Base-by-base conservation (phyloP, 2,888 invertebrate genomes). In the Drosophila rellima region DNA sequence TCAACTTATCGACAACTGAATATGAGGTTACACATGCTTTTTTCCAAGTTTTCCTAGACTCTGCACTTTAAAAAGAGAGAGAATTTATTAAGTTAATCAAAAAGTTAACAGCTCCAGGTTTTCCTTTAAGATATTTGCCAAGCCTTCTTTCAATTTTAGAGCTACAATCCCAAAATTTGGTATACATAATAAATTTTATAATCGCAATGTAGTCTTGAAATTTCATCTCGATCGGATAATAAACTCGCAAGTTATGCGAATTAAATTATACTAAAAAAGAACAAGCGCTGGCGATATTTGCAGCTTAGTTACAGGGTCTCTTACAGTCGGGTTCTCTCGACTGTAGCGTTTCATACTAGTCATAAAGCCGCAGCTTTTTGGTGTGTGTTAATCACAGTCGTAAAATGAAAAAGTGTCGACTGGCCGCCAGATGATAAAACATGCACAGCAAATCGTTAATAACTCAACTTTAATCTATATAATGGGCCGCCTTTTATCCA, bases 401-500 rank as follows among this genome's bases (percentile, higher is more conserved):
- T 82, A 86, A 72, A 74, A 52, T 47, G 63, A 29, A 56, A 42
- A 63, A 55, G 26, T 64, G 57, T 59, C 52, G 45, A 29, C 48
- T 50, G 51, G 23, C 37, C 45, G 56, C 26, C 45, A 15, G 69
- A 54, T 60, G 79, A 84, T 81, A 78, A 68, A 60, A 67, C 61
- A 33, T 39, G 47, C 8, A 20, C 40, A 52, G 55, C 62, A 81
- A 82, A 87, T 83, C 88, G 86, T 37, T 71, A 48, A 80, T 73
- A 73, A 71, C 64, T 59, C 67, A 63, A 52, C 55, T 84, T 69
- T 89, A 89, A 89, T 89, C 90, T 85, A 88, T 88, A 86, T 80
- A 78, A 78, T 69, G 73, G 67, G 73, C 78, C 80, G 89, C 70
- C 89, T 90, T 90, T 81, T 90, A 87, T 90, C 87, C 90, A 87